phyloP scores from a whole-genome alignment of 2,888 invertebrate genomes.

The Stenolophus ochropezus region DNA sequence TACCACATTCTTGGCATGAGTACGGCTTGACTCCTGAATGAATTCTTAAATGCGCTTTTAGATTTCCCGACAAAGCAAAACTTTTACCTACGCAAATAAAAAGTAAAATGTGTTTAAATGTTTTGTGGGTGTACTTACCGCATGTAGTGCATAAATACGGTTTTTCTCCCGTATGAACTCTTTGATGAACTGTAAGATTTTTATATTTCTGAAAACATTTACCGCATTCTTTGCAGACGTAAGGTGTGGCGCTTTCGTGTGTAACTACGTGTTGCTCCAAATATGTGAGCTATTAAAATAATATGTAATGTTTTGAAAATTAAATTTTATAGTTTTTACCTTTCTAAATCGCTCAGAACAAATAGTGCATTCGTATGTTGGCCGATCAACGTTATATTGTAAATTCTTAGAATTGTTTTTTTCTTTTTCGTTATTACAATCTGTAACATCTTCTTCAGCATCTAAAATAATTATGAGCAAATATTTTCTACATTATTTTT shows the following conservation, averaged over 20 bases:
- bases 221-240: conserved; percentile 56
- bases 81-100: conserved; percentile 8
- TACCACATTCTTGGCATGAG: conserved; percentile 50
- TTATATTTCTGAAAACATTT: conserved; percentile 27
- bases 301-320: not conserved
- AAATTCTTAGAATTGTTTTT: not conserved
- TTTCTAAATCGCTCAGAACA: conserved; percentile 23
- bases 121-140: not conserved
- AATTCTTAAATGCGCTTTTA: conserved; percentile 56
- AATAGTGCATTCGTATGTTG: conserved; percentile 16
- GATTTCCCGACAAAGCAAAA: conserved; percentile 47
- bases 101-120: not conserved
- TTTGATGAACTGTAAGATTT: conserved; percentile 16
- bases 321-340: not conserved
- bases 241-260: conserved; percentile 30
- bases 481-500: not conserved
- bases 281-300: conserved; percentile 21
- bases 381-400: not conserved
- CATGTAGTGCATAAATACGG: conserved; percentile 54
- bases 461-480: not conserved
- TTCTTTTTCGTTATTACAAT: not conserved
- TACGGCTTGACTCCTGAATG: conserved; percentile 57
- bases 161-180: conserved; percentile 38
- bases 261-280: conserved; percentile 46
- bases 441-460: not conserved